Evolutionary conservation across 2,113 vertebrate species (phyloP), one percentile per base, ranked within the genome.

Genomic region (Connochaetes taurinus): DNA sequence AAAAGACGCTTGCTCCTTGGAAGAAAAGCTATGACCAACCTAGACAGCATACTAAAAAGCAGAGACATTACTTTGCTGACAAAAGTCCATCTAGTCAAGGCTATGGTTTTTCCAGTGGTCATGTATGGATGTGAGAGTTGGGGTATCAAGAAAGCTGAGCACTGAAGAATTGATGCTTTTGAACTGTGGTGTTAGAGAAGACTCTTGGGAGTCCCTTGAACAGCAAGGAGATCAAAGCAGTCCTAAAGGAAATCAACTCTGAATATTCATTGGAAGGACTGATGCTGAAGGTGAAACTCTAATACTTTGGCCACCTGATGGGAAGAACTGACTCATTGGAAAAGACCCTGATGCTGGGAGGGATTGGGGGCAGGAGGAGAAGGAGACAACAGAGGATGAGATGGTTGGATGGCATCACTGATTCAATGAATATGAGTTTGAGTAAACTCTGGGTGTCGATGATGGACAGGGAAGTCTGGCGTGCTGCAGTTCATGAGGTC

Each of bases 401-500:
- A 36, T 36, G 9, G 64, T 6, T 71, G 64, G n/a, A 71, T 21
- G 64, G 19, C 64, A 36, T 23, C n/a, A 6, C 64, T 1, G n/a
- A 71, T 36, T 71, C n/a, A 11, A 11, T 5, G 64, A 21, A 71
- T 36, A 71, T 71, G 64, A 12, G 64, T 71, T 21, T 36, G n/a
- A 71, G 2, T 71, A 71, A 36, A 23, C n/a, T 36, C 64, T 36
- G n/a, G n/a, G 64, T 1, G 1, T 64, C 10, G 2, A 19, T 71
- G 19, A 36, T 36, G 9, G n/a, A 71, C 9, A 36, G n/a, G n/a
- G 64, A 36, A 71, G 4, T 71, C 64, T 71, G 64, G 5, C 2
- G 0, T 36, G 64, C 64, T 71, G n/a, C n/a, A 71, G 64, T 23
- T 71, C 0, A 0, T 12, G n/a, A 71, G n/a, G n/a, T 6, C n/a